Evolutionary conservation across 2,113 vertebrate genomes (phyloP), one percentile per base, ranked within the genome.

Genomic region (Protomyctophum bolini): DNA sequence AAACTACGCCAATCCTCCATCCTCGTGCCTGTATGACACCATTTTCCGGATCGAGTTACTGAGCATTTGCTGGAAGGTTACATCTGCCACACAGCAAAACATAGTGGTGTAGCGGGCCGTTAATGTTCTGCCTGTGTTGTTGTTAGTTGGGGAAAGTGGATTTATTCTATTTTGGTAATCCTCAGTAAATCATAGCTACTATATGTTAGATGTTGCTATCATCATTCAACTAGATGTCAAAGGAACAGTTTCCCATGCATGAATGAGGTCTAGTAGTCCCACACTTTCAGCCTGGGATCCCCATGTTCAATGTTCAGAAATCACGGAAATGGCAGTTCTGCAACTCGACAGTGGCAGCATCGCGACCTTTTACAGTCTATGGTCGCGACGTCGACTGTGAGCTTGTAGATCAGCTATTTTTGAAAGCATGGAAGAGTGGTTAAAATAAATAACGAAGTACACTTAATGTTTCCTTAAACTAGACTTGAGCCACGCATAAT

Each of bases 401-500:
- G 33, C 33, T 41, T 4, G 33, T 41, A 41, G 33, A 41, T 21
- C 21, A 21, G 21, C 21, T 21, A 21, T 41, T 41, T 41, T 41
- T 41, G 2, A 33, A 33, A 33, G 33, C 2, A 33, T 41, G 1
- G 33, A 41, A 41, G 21, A 21, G 33, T 6, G 33, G 33, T 41
- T 41, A 41, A 6, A 41, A 41, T 1, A 41, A 41, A 33, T 33
- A 2, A 41, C 33, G 0, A 41, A 41, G 33, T 41, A 41, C 33
- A 6, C 33, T 41, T 4, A 3, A 41, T 4, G 33, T 41, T 41
- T 41, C 33, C 33, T 41, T 21, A 12, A n/a, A n/a, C 57, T 56
- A 56, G 55, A 56, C 55, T 56, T 56, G 55, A 14, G 2, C 55
- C 55, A 80, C 80, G 52, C 72, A 65, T 76, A 75, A 76, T 10